Evolutionary conservation across 2,797 vertebrate species (phyloP).

Genomic region (Scyliorhinus canicula): DNA sequence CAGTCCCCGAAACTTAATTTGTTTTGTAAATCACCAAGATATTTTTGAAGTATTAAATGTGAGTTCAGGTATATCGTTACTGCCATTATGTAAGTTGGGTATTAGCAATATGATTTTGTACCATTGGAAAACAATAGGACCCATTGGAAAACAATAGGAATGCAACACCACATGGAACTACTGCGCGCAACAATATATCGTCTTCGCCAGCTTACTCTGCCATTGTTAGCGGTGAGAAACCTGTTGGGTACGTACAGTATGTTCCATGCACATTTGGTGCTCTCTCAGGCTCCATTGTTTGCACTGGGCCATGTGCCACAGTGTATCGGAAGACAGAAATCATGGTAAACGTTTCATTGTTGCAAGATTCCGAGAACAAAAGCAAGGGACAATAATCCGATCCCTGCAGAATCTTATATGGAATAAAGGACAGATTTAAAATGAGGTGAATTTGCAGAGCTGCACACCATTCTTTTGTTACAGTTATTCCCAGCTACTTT

Average conservation of each 20-base stretch:
- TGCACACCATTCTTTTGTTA: neutral
- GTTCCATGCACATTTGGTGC: neutral
- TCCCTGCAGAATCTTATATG: neutral
- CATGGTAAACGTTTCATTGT: neutral
- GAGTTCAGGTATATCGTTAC: neutral
- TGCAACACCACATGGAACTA: neutral
- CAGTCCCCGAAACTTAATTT: neutral
- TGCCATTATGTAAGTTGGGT: neutral
- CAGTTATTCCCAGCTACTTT: neutral
- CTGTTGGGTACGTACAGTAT: neutral
- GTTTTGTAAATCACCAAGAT: neutral
- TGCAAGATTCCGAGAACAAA: neutral
- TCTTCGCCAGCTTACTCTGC: neutral
- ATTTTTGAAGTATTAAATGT: slow-evolving; percentile 16
- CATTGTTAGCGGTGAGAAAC: neutral
- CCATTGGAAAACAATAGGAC: slow-evolving; percentile 10
- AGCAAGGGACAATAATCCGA: neutral
- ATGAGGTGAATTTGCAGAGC: neutral
- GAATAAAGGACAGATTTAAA: neutral
- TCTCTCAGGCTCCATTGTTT: slow-evolving; percentile 14
- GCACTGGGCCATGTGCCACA: slow-evolving; percentile 28
- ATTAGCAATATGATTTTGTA: neutral
- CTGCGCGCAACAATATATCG: neutral
- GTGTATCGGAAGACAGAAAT: neutral
- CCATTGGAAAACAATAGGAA: slow-evolving; percentile 15